A percentile compares a stretch with the other conserved stretches of the same genome.
phyloP scores from a whole-genome alignment of 2,113 vertebrate genomes.

The Panurus biarmicus region DNA sequence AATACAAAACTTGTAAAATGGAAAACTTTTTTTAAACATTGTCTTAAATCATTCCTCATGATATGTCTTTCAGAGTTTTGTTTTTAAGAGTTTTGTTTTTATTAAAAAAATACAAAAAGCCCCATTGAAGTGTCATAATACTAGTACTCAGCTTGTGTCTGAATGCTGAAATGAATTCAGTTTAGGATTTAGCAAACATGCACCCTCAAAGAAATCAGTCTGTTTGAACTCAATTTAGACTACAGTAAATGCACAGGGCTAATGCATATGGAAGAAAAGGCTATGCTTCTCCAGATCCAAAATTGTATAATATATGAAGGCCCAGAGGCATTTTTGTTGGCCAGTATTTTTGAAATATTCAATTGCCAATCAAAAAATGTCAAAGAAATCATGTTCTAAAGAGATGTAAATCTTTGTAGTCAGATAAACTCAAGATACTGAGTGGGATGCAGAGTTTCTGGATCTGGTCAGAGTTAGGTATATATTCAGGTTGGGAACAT shows the following conservation, averaged over 20 bases:
- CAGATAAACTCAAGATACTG: background rate
- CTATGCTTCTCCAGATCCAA: background rate
- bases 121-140: background rate
- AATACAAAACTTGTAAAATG: background rate
- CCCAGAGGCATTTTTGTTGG: background rate
- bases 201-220: background rate
- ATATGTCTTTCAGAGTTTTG: background rate
- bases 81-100: background rate
- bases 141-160: background rate
- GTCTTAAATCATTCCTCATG: background rate
- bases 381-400: background rate
- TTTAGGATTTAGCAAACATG: background rate
- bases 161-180: background rate
- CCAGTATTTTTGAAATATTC: background rate
- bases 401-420: background rate
- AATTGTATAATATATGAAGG: background rate
- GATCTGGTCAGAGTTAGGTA: background rate
- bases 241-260: background rate
- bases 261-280: background rate
- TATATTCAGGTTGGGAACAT: background rate
- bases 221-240: background rate
- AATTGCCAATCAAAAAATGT: background rate
- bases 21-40: background rate
- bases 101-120: background rate
- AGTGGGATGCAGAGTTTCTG: background rate